Conservation (phyloP, 2,888 invertebrate genomes). For the Hedychridium roseum region DNA sequence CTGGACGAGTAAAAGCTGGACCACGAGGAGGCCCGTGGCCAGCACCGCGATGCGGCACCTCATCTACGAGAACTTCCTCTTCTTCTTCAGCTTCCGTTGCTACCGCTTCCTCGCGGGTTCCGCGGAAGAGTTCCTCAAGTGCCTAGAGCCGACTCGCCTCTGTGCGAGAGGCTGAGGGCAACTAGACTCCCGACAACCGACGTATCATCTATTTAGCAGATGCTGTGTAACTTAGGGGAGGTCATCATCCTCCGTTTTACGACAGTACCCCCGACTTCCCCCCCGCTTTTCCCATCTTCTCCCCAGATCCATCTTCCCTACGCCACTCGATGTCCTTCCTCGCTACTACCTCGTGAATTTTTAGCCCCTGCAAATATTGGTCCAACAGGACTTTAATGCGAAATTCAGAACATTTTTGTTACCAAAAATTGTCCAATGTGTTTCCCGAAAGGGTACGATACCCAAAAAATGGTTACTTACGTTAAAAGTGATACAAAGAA, state of each 20-base stretch:
- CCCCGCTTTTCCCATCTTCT: no score
- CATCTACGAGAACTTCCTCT: constrained; percentile 20
- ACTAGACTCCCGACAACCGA: constrained; percentile 47
- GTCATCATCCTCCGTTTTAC: constrained; percentile 52
- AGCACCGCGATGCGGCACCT: constrained; percentile 24
- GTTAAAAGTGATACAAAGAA: no score
- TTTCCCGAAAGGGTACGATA: no score
- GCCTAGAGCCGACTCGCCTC: constrained; percentile 40
- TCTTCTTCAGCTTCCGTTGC: constrained; percentile 1
- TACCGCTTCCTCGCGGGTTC: constrained; percentile 1
- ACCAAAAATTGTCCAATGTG: no score
- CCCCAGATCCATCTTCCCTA: constrained; percentile 13
- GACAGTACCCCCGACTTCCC: constrained; percentile 33
- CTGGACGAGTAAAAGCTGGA: constrained; percentile 29
- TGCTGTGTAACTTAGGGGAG: constrained; percentile 46
- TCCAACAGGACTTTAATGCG: no score
- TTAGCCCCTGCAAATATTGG: no score
- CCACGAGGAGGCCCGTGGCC: constrained; percentile 31
- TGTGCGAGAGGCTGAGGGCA: constrained; percentile 46
- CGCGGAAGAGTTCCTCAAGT: constrained; percentile 11
- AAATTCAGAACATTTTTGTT: no score
- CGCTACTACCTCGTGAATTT: constrained; percentile 20
- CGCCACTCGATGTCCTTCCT: constrained; percentile 12
- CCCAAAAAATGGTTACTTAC: no score
- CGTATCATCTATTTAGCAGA: constrained; percentile 55